Evolutionary conservation across 1,140 invertebrate genomes (phyloP).

Genomic region (Cheumatopsyche charites): DNA sequence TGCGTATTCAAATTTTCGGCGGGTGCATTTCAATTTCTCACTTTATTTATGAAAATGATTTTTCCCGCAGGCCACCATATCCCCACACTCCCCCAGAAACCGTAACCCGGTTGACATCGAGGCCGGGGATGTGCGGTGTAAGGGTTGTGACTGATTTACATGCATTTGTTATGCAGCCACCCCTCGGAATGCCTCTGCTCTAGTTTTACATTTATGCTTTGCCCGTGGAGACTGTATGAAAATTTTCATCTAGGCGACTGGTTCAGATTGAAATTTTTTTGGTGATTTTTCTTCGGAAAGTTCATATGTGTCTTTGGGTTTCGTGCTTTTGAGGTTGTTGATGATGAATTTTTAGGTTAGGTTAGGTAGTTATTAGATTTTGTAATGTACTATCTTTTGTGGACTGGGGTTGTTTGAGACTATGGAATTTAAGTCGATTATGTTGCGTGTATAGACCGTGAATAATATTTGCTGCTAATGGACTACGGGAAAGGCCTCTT

Average conservation of each 20-base stretch:
- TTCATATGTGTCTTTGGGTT: no score
- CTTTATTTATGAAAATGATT: slow-evolving; percentile 30
- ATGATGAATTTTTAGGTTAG: no score
- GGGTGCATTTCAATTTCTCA: slow-evolving; percentile 32
- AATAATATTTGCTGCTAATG: no score
- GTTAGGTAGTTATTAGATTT: no score
- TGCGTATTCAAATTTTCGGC: slow-evolving; percentile 28
- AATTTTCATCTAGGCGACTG: not conserved
- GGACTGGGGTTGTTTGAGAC: no score
- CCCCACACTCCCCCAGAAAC: not conserved
- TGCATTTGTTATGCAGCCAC: slow-evolving; percentile 41
- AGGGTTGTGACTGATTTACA: slow-evolving; percentile 43
- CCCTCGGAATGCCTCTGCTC: slow-evolving; percentile 29
- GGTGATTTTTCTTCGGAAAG: slow-evolving; percentile 20
- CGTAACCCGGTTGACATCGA: not conserved
- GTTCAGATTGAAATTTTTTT: not conserved
- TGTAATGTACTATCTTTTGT: no score
- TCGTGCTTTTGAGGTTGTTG: no score
- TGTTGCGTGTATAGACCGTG: no score
- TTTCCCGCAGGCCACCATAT: slow-evolving; percentile 24
- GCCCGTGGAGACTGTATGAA: slow-evolving; percentile 3
- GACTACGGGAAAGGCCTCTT: no score
- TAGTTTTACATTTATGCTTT: slow-evolving; percentile 25
- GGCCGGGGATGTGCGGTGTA: not conserved
- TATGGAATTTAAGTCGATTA: no score